Evolutionary conservation across 2,113 vertebrate species (phyloP).

Genomic region (Melozone crissalis): DNA sequence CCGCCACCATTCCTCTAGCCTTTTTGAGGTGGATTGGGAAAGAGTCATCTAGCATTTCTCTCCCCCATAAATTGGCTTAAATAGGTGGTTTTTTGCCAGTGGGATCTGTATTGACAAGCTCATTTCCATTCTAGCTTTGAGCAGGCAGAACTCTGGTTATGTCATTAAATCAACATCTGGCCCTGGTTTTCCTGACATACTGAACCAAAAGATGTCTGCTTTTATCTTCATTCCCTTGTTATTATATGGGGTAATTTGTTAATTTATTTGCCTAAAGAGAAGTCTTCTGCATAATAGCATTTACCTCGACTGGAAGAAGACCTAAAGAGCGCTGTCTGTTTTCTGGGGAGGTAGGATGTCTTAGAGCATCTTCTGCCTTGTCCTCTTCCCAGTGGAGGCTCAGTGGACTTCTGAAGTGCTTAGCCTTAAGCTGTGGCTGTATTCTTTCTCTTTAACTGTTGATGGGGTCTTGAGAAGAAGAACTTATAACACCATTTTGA

Average conservation of each 20-base stretch:
- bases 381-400: background rate
- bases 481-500: background rate
- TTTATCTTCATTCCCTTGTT: background rate
- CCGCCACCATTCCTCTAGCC: background rate
- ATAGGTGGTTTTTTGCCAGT: background rate
- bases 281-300: background rate
- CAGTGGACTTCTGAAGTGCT: background rate
- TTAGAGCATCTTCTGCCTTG: background rate
- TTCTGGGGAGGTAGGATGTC: background rate
- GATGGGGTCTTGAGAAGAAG: background rate
- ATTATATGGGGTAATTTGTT: background rate
- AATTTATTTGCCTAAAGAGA: background rate
- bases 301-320: background rate
- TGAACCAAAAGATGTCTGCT: background rate
- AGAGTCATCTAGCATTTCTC: background rate
- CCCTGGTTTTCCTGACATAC: background rate
- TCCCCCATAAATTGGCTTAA: background rate
- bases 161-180: background rate
- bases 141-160: background rate
- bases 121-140: background rate
- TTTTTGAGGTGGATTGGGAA: rapidly evolving
- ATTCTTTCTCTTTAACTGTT: background rate
- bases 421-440: background rate
- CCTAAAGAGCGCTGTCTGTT: background rate
- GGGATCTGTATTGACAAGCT: background rate